phyloP scores from a whole-genome alignment of 2,113 vertebrate genomes.

The Phyllopteryx taeniolatus region DNA sequence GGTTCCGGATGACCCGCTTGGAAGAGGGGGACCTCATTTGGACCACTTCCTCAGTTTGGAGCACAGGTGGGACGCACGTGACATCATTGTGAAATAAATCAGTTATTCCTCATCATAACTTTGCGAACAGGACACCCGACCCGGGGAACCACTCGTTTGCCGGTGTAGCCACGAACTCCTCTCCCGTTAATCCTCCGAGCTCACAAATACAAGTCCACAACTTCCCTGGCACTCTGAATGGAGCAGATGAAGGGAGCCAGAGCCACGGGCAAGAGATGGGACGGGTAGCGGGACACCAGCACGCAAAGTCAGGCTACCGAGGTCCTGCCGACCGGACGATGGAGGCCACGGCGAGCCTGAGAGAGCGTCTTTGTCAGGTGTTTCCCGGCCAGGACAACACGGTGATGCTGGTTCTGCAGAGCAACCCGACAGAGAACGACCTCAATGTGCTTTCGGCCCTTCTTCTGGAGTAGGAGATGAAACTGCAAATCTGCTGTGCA shows the following conservation, averaged over 20 bases:
- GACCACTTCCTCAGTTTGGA: constrained; percentile 77
- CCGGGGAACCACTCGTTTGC: constrained; percentile 63
- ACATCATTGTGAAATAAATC: neutral
- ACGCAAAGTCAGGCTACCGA: constrained; percentile 7
- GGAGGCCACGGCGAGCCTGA: constrained; percentile 70
- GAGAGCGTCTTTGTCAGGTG: constrained; percentile 73
- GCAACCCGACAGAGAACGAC: constrained; percentile 71
- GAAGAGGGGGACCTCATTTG: constrained; percentile 81
- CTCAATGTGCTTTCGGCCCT: constrained; percentile 78
- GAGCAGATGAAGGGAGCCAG: neutral
- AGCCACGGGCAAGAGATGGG: neutral
- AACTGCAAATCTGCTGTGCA: constrained; percentile 11
- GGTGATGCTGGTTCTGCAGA: constrained; percentile 78
- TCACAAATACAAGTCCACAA: constrained; percentile 63
- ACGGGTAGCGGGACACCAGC: constrained; percentile 1
- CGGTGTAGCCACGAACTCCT: constrained; percentile 19
- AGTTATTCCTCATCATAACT: neutral
- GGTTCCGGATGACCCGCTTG: constrained; percentile 87
- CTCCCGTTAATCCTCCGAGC: constrained; percentile 14
- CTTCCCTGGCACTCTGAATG: constrained; percentile 28
- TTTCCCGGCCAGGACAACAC: constrained; percentile 79
- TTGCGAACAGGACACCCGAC: constrained; percentile 41
- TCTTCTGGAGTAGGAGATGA: constrained; percentile 68
- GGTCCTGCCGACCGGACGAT: constrained; percentile 29
- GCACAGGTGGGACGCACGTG: constrained; percentile 48